These are phyloP conservation scores for Torymus aiolomorphi DNA, from an alignment of 2,888 invertebrate species.

Conservation along the genomic window DNA sequence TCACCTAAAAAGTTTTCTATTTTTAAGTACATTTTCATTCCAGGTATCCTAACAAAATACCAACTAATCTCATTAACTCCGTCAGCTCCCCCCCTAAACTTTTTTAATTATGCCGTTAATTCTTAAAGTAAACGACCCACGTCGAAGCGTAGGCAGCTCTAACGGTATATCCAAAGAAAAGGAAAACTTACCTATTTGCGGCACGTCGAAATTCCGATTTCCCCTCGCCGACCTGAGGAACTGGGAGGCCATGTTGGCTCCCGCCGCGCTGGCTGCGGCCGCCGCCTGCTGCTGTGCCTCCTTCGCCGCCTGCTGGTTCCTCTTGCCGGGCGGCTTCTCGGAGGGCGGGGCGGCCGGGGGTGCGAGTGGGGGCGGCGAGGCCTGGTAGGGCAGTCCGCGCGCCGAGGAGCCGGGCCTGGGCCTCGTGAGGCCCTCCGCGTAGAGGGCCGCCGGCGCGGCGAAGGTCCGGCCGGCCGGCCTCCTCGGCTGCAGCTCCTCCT, in stretches of 20 bases:
- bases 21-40: too few relatives aligned
- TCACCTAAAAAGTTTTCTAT: too few relatives aligned
- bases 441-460: constrained; percentile 40
- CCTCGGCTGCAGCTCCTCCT: constrained; percentile 15
- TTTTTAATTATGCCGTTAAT: too few relatives aligned
- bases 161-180: neutral
- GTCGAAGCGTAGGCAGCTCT: too few relatives aligned
- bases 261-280: constrained; percentile 72
- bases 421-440: constrained; percentile 11
- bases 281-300: constrained; percentile 56
- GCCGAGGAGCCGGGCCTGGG: neutral
- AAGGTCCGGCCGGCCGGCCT: constrained; percentile 52
- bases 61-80: too few relatives aligned
- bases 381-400: neutral
- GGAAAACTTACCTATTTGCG: constrained; percentile 85
- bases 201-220: constrained; percentile 83
- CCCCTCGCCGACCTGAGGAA: constrained; percentile 84
- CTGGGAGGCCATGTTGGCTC: constrained; percentile 82
- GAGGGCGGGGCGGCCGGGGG: neutral
- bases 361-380: neutral
- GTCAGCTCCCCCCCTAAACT: too few relatives aligned
- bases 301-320: constrained; percentile 41
- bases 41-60: too few relatives aligned
- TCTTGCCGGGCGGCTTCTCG: neutral
- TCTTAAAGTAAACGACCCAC: too few relatives aligned